Percentiles rank a stretch among this genome's conserved stretches.
Conservation (phyloP, 2,888 invertebrate species). For the Strigamia crassipes region DNA sequence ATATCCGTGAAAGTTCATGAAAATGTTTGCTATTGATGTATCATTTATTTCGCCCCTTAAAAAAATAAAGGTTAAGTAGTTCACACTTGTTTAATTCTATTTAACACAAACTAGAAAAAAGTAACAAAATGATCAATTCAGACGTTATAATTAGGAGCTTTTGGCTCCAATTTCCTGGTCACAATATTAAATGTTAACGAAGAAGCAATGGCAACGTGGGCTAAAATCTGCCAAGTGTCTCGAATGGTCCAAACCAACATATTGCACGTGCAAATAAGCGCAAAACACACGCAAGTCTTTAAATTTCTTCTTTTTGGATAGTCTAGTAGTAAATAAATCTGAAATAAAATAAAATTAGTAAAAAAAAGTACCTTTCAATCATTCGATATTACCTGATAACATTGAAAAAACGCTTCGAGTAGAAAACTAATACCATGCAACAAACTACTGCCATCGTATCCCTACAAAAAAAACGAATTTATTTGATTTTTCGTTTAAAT, state of each 20-base stretch:
- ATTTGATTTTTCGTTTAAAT: too few relatives aligned
- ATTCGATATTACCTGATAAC: conserved; percentile 46
- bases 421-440: conserved; percentile 46
- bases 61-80: background rate
- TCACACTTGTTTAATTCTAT: background rate
- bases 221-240: conserved; percentile 48
- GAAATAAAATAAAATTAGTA: conserved; percentile 44
- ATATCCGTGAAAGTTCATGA: background rate
- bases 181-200: conserved; percentile 44
- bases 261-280: conserved; percentile 46
- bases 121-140: background rate
- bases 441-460: conserved; percentile 45
- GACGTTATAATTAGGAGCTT: conserved; percentile 49
- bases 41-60: background rate
- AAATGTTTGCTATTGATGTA: background rate
- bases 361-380: too few relatives aligned
- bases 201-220: conserved; percentile 45
- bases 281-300: background rate
- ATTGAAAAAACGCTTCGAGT: conserved; percentile 45
- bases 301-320: conserved; percentile 24
- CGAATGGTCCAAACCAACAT: conserved; percentile 46
- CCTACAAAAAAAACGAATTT: conserved; percentile 3
- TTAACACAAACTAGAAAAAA: too few relatives aligned
- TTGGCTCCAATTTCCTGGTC: conserved; percentile 32
- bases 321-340: conserved; percentile 47